Evolutionary conservation across 2,797 vertebrate species (phyloP).

Genomic region (Salmo trutta): DNA sequence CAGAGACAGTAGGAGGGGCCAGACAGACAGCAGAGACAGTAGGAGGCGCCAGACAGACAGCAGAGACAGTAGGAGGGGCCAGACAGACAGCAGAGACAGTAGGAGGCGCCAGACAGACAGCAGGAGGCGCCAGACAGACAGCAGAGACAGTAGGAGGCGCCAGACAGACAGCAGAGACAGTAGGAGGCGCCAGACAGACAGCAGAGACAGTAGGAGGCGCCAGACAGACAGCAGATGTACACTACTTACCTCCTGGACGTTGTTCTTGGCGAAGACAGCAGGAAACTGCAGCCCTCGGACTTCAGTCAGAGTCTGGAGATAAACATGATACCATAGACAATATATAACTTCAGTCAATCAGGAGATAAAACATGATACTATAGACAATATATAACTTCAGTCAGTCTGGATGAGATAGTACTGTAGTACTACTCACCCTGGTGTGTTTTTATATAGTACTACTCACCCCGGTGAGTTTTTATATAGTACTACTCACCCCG

Average conservation of each 20-base stretch:
- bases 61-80: not conserved
- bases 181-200: constrained; percentile 30
- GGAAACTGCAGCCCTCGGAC: constrained; percentile 90
- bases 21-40: constrained; percentile 25
- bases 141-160: constrained; percentile 41
- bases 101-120: constrained; percentile 27
- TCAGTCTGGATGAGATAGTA: too few species aligned
- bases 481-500: not conserved
- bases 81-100: constrained; percentile 24
- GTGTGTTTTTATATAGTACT: too few species aligned
- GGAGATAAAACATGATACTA: too few species aligned
- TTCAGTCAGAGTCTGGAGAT: constrained; percentile 87
- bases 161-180: constrained; percentile 30
- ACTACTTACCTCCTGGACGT: constrained; percentile 86
- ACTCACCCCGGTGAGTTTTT: too few species aligned
- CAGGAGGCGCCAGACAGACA: not conserved
- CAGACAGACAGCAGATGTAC: not conserved
- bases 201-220: not conserved
- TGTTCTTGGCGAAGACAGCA: constrained; percentile 85
- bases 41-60: constrained; percentile 26
- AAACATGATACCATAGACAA: constrained; percentile 11
- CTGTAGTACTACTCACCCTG: too few species aligned
- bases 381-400: too few species aligned
- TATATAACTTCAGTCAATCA: too few species aligned
- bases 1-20: not conserved